Percentiles rank a stretch among this genome's conserved stretches.
Evolutionary conservation across 2,888 invertebrate genomes (phyloP).

Genomic region (Cryptosula pallasiana): DNA sequence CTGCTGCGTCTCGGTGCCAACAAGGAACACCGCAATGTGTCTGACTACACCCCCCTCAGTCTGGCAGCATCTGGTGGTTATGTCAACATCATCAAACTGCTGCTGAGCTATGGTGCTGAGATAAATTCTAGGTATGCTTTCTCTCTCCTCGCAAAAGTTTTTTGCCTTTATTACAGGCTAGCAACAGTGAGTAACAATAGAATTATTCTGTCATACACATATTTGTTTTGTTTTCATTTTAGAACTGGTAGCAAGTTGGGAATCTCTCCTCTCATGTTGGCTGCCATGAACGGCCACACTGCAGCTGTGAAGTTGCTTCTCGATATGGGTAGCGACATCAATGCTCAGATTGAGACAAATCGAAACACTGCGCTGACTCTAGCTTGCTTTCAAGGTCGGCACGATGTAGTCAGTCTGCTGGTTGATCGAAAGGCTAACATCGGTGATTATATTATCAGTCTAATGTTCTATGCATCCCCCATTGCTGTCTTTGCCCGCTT

Average conservation of each 20-base stretch:
- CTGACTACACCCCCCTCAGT: constrained; percentile 97
- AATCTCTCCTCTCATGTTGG: constrained; percentile 96
- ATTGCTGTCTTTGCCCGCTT: too few species aligned
- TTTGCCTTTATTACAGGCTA: too few species aligned
- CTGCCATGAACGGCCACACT: constrained; percentile 97
- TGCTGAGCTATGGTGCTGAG: constrained; percentile 90
- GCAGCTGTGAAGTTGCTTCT: constrained; percentile 88
- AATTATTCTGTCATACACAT: too few species aligned
- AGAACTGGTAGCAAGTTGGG: constrained; percentile 82
- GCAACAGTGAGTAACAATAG: too few species aligned
- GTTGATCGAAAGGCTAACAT: constrained; percentile 96
- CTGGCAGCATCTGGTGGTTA: constrained; percentile 97
- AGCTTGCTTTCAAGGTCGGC: constrained; percentile 97
- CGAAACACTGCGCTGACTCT: constrained; percentile 95
- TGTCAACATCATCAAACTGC: constrained; percentile 91
- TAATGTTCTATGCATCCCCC: too few species aligned
- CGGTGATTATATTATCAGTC: constrained; percentile 11
- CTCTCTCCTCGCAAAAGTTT: too few species aligned
- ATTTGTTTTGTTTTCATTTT: constrained; percentile 28
- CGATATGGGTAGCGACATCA: constrained; percentile 98
- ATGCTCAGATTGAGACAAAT: constrained; percentile 97
- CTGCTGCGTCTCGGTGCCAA: constrained; percentile 83
- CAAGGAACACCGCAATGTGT: constrained; percentile 92
- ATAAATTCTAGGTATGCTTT: constrained; percentile 74
- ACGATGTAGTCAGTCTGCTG: constrained; percentile 93